These are phyloP conservation scores for Gryllus bimaculatus DNA, from an alignment of 1,140 invertebrate species.

Conservation along the genomic window DNA sequence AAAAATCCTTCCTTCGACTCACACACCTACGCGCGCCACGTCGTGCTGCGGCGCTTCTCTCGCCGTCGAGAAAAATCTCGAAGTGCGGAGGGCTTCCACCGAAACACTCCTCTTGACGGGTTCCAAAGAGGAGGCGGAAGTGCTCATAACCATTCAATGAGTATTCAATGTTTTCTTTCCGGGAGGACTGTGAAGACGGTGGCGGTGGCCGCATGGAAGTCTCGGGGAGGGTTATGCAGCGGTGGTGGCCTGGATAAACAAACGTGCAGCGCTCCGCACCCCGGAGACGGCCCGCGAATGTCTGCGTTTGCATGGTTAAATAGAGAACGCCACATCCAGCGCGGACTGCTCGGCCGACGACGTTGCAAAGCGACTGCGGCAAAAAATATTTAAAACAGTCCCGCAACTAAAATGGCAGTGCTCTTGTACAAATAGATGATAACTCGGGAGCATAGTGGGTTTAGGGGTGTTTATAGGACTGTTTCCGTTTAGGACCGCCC, in stretches of 20 bases:
- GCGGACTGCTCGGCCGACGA: too few relatives aligned
- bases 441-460: too few relatives aligned
- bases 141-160: neutral
- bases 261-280: neutral
- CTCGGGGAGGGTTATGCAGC: neutral
- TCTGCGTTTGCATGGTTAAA: too few relatives aligned
- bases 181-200: neutral
- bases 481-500: too few relatives aligned
- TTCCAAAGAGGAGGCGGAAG: neutral
- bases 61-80: neutral
- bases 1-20: neutral
- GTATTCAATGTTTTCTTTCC: neutral
- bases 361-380: too few relatives aligned
- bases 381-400: too few relatives aligned
- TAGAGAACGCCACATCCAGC: too few relatives aligned
- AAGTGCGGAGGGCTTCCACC: neutral
- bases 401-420: too few relatives aligned
- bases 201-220: too few relatives aligned
- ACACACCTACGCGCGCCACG: neutral
- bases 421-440: too few relatives aligned
- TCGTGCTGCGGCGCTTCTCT: neutral
- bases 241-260: neutral
- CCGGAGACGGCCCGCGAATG: too few relatives aligned
- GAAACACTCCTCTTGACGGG: neutral
- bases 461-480: too few relatives aligned